Evolutionary conservation across 2,113 vertebrate species (phyloP), one percentile per base, ranked within the genome.

Genomic region (Alces alces): DNA sequence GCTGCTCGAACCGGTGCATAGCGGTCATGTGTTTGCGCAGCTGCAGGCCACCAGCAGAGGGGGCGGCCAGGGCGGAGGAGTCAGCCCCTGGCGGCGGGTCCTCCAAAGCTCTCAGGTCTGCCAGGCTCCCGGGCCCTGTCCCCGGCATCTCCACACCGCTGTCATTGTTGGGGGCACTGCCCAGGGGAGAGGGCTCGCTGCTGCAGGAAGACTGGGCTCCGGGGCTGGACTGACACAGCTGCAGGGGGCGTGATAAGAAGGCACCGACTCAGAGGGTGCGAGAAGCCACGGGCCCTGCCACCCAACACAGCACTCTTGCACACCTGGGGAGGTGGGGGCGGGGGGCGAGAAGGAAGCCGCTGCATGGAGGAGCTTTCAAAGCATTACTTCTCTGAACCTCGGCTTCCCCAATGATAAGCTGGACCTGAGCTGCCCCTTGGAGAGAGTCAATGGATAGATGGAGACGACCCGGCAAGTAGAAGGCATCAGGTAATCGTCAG

Each of bases 211-310:
- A 99, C 98, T 99, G 99, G 98, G 99, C 99, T 54, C 98, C 98
- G 98, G 99, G 99, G 98, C 99, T 99, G 99, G 99, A 99, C 99
- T 99, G 99, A 99, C 99, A 99, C 97, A 99, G 99, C 99, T 99
- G 98, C 5, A 93, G 97, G 97, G 60, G 47, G 70, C 0, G 5
- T 7, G 54, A 84, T 28, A 2, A 55, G 82, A 96, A 66, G n/a
- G 95, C 55, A 50, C 15, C 90, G 93, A 95, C 7, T 96, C 36
- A 95, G 60, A 93, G 12, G 8, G 19, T 25, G 27, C 15, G 33
- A 94, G 57, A 12, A 14, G 1, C 7, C 47, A 1, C 36, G 6
- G 6, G 70, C 39, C 50, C 78, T 36, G 7, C 15, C 5, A 7
- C 27, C 82, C 23, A 23, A 15, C 1, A 25, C 50, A 1, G 7